These are phyloP conservation scores for Hyla sarda DNA, from an alignment of 2,113 vertebrate species.

Conservation along the genomic window DNA sequence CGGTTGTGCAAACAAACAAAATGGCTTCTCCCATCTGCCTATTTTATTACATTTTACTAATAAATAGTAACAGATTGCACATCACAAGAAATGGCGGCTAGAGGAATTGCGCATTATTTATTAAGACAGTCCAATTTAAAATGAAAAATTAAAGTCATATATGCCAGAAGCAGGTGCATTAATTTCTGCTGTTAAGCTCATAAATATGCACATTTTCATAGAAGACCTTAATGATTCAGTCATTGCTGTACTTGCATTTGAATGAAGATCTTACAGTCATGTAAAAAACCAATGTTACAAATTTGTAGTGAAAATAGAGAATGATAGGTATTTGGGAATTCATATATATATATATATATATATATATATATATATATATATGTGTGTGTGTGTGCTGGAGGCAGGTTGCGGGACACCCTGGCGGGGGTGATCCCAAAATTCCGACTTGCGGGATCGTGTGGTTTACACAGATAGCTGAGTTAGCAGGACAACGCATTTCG, in stretches of 20 bases:
- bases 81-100: neutral
- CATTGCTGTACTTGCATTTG: neutral
- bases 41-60: neutral
- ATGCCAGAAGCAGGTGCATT: conserved; percentile 38
- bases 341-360: too few species aligned
- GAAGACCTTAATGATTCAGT: conserved; percentile 16
- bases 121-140: conserved; percentile 32
- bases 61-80: conserved; percentile 34
- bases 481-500: too few species aligned
- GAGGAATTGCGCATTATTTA: conserved; percentile 21
- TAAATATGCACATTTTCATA: conserved; percentile 35
- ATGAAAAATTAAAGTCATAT: conserved; percentile 36
- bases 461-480: too few species aligned
- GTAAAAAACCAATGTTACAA: neutral
- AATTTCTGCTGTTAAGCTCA: conserved; percentile 33
- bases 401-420: too few species aligned
- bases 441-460: too few species aligned
- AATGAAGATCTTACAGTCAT: neutral
- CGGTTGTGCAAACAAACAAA: neutral
- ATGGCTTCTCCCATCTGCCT: neutral
- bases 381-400: too few species aligned
- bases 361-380: too few species aligned
- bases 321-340: too few species aligned
- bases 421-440: too few species aligned
- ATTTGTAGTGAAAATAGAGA: neutral